These are phyloP conservation scores for Gonatopus flavifemur DNA, from an alignment of 1,140 invertebrate genomes.

Conservation along the genomic window DNA sequence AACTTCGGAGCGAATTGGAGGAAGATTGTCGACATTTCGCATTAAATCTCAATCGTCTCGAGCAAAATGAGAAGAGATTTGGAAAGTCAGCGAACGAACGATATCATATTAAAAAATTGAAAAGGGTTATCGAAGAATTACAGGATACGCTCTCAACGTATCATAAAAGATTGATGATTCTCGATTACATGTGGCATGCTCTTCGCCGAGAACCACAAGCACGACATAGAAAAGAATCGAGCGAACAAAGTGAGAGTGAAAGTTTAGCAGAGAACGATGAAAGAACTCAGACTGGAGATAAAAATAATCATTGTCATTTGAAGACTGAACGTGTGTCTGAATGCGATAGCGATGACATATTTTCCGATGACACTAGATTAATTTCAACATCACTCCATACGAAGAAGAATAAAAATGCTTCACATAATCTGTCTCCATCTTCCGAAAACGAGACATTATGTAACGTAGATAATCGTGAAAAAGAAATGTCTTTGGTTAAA, in stretches of 20 bases:
- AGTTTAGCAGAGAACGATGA: neutral
- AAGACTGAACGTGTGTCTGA: conserved; percentile 28
- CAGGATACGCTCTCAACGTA: conserved; percentile 1
- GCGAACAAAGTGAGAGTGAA: neutral
- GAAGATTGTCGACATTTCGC: too few species aligned
- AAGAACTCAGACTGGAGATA: neutral
- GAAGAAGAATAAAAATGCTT: too few species aligned
- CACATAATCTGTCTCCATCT: too few species aligned
- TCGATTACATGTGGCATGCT: conserved; percentile 2
- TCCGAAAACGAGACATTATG: too few species aligned
- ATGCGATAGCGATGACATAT: conserved; percentile 38
- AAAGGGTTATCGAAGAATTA: conserved; percentile 7
- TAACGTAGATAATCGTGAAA: too few species aligned
- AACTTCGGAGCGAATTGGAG: too few species aligned
- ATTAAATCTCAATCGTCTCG: too few species aligned
- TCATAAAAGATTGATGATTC: conserved; percentile 6
- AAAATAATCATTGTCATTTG: neutral
- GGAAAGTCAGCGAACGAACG: neutral
- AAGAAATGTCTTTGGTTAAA: too few species aligned
- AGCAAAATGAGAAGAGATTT: too few species aligned
- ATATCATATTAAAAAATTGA: conserved; percentile 2
- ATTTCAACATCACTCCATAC: too few species aligned
- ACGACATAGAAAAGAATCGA: neutral
- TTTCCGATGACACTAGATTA: conserved; percentile 32
- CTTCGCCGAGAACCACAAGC: neutral